These are phyloP conservation scores for Ptychoptera contaminata DNA, from an alignment of 2,888 invertebrate species.

Conservation along the genomic window DNA sequence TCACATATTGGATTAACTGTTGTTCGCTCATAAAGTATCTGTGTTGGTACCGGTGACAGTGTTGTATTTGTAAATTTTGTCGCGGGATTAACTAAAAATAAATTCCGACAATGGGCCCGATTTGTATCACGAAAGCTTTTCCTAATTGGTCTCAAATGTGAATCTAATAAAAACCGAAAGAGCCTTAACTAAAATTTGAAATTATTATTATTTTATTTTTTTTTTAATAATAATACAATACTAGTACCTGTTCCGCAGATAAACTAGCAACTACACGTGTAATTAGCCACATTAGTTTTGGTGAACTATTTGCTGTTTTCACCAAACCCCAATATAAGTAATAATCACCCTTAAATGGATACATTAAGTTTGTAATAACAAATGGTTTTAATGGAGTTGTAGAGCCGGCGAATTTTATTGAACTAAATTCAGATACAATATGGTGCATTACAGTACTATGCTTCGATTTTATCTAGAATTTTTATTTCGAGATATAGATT, in stretches of 20 bases:
- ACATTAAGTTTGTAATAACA: slow-evolving; percentile 35
- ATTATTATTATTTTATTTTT: slow-evolving; percentile 1
- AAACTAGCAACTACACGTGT: slow-evolving; percentile 40
- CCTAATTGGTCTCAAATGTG: slow-evolving; percentile 4
- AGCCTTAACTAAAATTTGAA: slow-evolving; percentile 33
- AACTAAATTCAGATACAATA: slow-evolving; percentile 32
- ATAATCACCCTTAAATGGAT: slow-evolving; percentile 43
- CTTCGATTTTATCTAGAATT: slow-evolving; percentile 33
- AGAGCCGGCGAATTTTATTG: slow-evolving; percentile 35
- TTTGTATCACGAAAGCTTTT: slow-evolving; percentile 1
- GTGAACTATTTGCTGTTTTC: slow-evolving; percentile 29
- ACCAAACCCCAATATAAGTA: slow-evolving; percentile 47
- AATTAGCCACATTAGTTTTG: slow-evolving; percentile 44
- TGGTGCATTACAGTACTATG: slow-evolving; percentile 28
- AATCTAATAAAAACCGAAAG: slow-evolving; percentile 37
- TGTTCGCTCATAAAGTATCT: not conserved
- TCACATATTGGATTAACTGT: no score
- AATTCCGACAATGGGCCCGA: not conserved
- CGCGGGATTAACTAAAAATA: slow-evolving; percentile 9
- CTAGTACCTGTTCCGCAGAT: slow-evolving; percentile 43
- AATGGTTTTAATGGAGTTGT: slow-evolving; percentile 34
- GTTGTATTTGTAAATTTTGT: slow-evolving; percentile 4
- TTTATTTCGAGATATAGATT: no score
- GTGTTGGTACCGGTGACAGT: slow-evolving; percentile 4
- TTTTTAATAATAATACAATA: slow-evolving; percentile 4